phyloP scores from a whole-genome alignment of 2,113 vertebrate species.

The Athene cunicularia region DNA sequence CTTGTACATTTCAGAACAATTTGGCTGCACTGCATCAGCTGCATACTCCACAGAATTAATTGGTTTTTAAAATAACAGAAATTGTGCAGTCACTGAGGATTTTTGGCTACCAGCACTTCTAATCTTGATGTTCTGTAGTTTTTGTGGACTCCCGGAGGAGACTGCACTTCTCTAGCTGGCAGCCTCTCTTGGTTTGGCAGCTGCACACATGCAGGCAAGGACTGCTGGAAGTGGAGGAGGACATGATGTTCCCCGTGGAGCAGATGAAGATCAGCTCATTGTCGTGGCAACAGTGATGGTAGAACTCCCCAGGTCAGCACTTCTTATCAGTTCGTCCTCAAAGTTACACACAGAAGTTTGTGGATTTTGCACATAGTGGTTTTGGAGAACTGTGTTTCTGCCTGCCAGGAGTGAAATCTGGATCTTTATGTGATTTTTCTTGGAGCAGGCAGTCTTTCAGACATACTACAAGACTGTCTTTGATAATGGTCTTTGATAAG shows the following conservation, averaged over 20 bases:
- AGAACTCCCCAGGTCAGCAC: not conserved
- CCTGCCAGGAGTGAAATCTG: not conserved
- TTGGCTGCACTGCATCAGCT: not conserved
- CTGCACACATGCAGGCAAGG: not conserved
- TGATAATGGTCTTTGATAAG: not conserved
- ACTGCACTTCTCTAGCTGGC: not conserved
- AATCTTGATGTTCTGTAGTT: not conserved
- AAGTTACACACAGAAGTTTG: not conserved
- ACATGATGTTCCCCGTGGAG: not conserved
- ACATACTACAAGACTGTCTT: not conserved
- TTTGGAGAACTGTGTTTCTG: not conserved
- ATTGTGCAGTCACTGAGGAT: not conserved
- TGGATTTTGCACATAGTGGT: not conserved
- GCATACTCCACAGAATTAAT: not conserved
- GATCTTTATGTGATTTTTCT: not conserved
- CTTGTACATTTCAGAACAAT: not conserved
- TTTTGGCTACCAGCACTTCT: not conserved
- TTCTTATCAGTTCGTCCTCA: not conserved
- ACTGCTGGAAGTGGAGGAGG: not conserved
- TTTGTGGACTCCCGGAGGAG: not conserved
- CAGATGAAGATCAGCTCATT: slow-evolving; percentile 3
- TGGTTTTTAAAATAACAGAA: not conserved
- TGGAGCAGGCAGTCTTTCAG: not conserved
- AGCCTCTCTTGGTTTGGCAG: slow-evolving; percentile 3
- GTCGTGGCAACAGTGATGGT: not conserved